A percentile compares a stretch with the other conserved stretches of the same genome.
phyloP scores from a whole-genome alignment of 2,113 vertebrate genomes.

The Stictonetta naevosa region DNA sequence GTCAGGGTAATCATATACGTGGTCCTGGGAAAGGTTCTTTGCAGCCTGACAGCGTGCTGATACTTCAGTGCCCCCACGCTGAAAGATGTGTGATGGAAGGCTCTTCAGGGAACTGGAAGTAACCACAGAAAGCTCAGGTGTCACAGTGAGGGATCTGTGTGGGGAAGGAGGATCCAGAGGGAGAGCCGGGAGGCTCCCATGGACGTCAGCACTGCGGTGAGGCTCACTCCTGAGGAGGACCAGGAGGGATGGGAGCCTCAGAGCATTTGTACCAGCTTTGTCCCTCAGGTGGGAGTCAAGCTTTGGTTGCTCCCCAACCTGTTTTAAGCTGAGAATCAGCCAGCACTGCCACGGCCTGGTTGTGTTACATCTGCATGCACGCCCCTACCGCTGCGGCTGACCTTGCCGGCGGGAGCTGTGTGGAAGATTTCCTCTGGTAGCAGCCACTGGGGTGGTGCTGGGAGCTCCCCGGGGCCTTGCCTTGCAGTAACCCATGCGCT shows the following conservation, averaged over 20 bases:
- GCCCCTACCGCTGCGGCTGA: not conserved
- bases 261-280: not conserved
- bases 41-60: not conserved
- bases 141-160: not conserved
- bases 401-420: not conserved
- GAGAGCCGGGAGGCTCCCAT: accelerated
- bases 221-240: not conserved
- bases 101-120: not conserved
- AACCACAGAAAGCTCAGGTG: not conserved
- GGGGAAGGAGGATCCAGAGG: not conserved
- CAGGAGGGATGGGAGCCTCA: not conserved
- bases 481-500: not conserved
- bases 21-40: not conserved
- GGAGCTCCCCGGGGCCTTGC: not conserved
- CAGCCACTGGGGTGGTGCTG: not conserved
- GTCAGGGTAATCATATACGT: not conserved
- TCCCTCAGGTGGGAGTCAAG: accelerated
- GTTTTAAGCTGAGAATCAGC: not conserved
- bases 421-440: not conserved
- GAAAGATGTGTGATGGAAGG: not conserved
- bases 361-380: not conserved
- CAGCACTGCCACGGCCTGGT: not conserved
- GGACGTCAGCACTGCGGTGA: not conserved
- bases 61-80: not conserved
- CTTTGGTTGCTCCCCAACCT: not conserved